Evolutionary conservation across 2,113 vertebrate genomes (phyloP), one percentile per base, ranked within the genome.

Genomic region (Pimephales promelas): DNA sequence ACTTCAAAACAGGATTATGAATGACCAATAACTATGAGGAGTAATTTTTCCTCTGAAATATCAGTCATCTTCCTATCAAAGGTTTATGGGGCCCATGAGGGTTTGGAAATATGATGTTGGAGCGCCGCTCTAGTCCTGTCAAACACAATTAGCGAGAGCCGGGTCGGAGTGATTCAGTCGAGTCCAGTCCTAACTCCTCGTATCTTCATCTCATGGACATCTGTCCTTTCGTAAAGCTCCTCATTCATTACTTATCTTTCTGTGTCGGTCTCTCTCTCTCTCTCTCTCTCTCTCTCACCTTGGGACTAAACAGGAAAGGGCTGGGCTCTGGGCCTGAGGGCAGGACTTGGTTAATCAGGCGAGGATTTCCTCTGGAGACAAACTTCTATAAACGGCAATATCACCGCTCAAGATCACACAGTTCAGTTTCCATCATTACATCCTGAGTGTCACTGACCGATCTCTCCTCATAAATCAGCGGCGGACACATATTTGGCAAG

Each of bases 1-100:
- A 78, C 87, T 86, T 90, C 83, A 70, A 74, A 84, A 88, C 88
- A 84, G 87, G 84, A 91, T 88, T 89, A 89, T 91, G 86, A 91
- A 90, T 92, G 89, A 89, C 54, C 83, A 84, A 83, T 86, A 88
- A 89, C 62, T 54, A 72, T 72, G 64, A 78, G 26, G 86, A 84
- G 87, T 88, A 43, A 87, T 91, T 89, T 86, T 68, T 87, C 80
- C 79, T 82, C 71, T 47, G 3, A 10, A 87, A 90, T 90, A 90
- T 92, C 87, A 84, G 86, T 90, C 90, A 88, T 91, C 85, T 88
- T 89, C 74, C 84, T 88, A 81, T 90, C 86, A 89, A 84, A 88
- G 74, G 86, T 90, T 91, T 90, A 89, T 86, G 54, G 87, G 40
- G 54, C 89, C 78, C 88, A 22, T 84, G 88, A 75, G 87, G 78